A percentile compares a stretch with the other conserved stretches of the same genome.
Conservation (phyloP, 2,888 invertebrate genomes). For the Octonoba sinensis region DNA sequence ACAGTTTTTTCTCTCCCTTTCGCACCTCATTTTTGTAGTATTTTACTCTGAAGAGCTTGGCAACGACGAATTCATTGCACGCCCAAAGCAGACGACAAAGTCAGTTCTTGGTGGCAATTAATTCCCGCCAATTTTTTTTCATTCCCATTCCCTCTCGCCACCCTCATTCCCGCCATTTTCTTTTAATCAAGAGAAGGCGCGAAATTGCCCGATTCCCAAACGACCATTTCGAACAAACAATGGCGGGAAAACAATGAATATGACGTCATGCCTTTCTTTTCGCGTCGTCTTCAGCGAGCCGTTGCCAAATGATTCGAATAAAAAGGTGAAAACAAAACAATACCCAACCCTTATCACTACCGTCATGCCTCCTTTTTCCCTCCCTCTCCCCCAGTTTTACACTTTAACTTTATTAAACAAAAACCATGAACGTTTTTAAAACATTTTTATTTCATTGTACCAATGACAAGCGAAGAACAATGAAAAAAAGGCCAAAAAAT, state of each 20-base stretch:
- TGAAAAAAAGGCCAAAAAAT: constrained; percentile 42
- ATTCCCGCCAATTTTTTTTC: constrained; percentile 55
- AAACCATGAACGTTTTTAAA: constrained; percentile 61
- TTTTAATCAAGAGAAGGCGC: constrained; percentile 64
- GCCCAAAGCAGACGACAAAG: constrained; percentile 56
- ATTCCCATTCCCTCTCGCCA: neutral
- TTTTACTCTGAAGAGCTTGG: constrained; percentile 57
- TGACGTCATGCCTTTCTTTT: constrained; percentile 59
- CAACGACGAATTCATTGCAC: constrained; percentile 61
- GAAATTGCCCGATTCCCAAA: constrained; percentile 63
- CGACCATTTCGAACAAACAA: constrained; percentile 64
- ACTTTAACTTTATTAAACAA: constrained; percentile 64
- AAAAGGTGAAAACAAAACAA: constrained; percentile 64
- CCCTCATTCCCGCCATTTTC: constrained; percentile 44
- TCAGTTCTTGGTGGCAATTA: constrained; percentile 62
- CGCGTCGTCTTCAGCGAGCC: constrained; percentile 24
- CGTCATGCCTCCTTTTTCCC: constrained; percentile 16
- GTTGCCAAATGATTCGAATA: constrained; percentile 55
- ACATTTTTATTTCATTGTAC: constrained; percentile 62
- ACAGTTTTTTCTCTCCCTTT: constrained; percentile 37
- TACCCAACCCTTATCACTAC: constrained; percentile 53
- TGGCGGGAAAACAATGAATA: constrained; percentile 64
- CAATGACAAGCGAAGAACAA: constrained; percentile 54
- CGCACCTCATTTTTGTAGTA: constrained; percentile 58
- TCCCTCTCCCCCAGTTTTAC: constrained; percentile 26